Base-by-base conservation (phyloP, 30 jellyfish, hydroid and myxozoan genomes). In the Aurelia aurita region DNA sequence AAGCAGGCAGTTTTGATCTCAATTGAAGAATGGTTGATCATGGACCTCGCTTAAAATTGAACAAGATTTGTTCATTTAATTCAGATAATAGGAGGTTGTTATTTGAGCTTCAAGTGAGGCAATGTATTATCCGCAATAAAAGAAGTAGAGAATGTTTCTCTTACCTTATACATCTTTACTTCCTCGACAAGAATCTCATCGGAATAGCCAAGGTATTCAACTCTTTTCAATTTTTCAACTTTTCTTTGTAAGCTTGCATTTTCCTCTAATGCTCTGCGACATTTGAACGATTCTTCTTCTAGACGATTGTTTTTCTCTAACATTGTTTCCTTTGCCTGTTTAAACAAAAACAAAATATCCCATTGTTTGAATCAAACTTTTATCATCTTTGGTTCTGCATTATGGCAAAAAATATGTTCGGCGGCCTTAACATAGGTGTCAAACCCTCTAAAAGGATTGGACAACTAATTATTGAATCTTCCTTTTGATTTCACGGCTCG, bases 111-210 rank as follows among this genome's bases (percentile, higher is more conserved):
- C 51, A 39, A 39, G 9, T 8, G 51, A 39, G 51, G 51, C 51
- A 9, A 39, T 39, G n/a, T n/a, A n/a, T n/a, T n/a, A n/a, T n/a
- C n/a, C n/a, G n/a, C n/a, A n/a, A 7, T 39, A 0, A 39, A 39
- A 39, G 51, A 39, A 39, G 15, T 39, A 39, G 51, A 39, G 12
- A 39, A 39, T 39, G 10, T 39, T 8, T 7, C 51, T 39, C 97
- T 19, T 45, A 94, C 99, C 97, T 94, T 94, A 90, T 94, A 94
- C 99, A 94, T 95, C 74, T 90, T 90, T 58, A 95, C 98, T 83
- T 95, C 99, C 64, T 95, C 99, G 23, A 95, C 98, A 16, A 95
- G 94, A 72, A 95, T 95, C 75, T 95, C 98, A 87, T 95, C 99
- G 18, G 99, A 89, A 45, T 98, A 98, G 19, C 99, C 99, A 15